These are phyloP conservation scores for Dicrurus megarhynchus DNA, from an alignment of 2,113 vertebrate species.

Conservation along the genomic window DNA sequence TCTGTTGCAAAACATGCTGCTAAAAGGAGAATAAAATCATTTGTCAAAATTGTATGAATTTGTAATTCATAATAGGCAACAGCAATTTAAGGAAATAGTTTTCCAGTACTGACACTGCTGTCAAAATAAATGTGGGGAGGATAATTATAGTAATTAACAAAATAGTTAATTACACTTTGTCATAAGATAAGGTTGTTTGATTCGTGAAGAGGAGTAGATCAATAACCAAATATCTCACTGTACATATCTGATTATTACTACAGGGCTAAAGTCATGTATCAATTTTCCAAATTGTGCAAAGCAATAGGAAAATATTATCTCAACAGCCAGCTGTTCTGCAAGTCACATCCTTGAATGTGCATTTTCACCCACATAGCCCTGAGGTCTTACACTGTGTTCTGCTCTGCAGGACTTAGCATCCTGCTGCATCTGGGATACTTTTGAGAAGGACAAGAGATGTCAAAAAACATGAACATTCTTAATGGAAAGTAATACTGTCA, in stretches of 20 bases:
- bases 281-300: constrained; percentile 8
- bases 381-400: background rate
- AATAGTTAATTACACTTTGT: constrained; percentile 74
- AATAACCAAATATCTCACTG: constrained; percentile 56
- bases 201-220: constrained; percentile 70
- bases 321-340: background rate
- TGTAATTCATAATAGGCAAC: constrained; percentile 72
- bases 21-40: constrained; percentile 67
- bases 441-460: background rate
- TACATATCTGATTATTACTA: constrained; percentile 31
- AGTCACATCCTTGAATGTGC: background rate
- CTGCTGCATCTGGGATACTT: background rate
- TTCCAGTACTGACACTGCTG: constrained; percentile 64
- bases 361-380: background rate
- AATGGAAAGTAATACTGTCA: background rate
- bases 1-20: constrained; percentile 59
- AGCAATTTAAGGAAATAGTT: constrained; percentile 71
- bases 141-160: constrained; percentile 77
- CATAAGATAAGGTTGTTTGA: constrained; percentile 66
- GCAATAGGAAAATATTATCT: background rate
- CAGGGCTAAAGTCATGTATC: background rate
- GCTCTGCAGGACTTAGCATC: background rate
- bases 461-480: background rate
- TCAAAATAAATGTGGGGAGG: constrained; percentile 71
- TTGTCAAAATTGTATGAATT: constrained; percentile 73